Conservation (phyloP, 2,797 vertebrate species). For the Chelonia mydas region DNA sequence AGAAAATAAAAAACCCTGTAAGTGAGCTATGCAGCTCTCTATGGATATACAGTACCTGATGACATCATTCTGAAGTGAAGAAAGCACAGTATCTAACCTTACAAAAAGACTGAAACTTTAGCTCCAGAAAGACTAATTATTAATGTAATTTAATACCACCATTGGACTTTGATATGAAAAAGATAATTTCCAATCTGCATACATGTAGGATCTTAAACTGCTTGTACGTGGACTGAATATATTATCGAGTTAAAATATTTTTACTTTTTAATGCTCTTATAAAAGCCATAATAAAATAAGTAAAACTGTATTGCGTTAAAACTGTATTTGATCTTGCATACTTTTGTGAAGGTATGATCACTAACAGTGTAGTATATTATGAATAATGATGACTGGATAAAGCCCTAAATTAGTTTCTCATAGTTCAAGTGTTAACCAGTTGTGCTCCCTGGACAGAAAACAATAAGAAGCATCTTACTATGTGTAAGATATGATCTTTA, state of each 20-base stretch:
- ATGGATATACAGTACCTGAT: slow-evolving; percentile 50
- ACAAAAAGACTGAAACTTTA: slow-evolving; percentile 65
- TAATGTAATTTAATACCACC: slow-evolving; percentile 48
- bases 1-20: background rate
- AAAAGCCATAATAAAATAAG: background rate
- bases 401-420: slow-evolving; percentile 24
- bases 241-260: slow-evolving; percentile 24
- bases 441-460: rapidly evolving
- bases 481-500: background rate
- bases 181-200: slow-evolving; percentile 32
- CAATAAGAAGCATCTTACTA: background rate
- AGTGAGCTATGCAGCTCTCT: background rate
- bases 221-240: slow-evolving; percentile 36
- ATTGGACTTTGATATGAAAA: background rate
- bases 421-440: background rate
- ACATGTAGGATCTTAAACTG: slow-evolving; percentile 12
- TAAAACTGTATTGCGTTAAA: background rate
- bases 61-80: slow-evolving; percentile 28
- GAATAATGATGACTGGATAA: background rate
- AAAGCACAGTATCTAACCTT: slow-evolving; percentile 20
- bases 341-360: background rate
- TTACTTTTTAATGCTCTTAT: background rate
- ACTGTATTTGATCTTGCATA: background rate
- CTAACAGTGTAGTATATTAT: background rate
- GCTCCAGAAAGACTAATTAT: slow-evolving; percentile 51